Percentiles rank a stretch among this genome's conserved stretches.
phyloP scores from a whole-genome alignment of 1,140 invertebrate species.

The Nomia melanderi region DNA sequence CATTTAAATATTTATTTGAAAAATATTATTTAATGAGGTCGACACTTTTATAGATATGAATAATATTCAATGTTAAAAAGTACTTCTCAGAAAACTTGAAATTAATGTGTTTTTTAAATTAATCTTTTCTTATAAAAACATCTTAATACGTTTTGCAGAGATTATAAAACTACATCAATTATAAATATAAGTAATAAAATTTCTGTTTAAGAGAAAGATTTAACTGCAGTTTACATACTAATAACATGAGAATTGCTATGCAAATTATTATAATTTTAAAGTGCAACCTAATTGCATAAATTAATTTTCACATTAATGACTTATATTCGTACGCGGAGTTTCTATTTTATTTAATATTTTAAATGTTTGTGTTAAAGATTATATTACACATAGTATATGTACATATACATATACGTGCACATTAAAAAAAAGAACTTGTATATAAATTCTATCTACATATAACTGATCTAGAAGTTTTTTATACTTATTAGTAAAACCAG shows the following conservation, averaged over 20 bases:
- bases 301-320: not conserved
- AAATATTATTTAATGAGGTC: too few species aligned
- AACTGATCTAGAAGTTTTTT: conserved; percentile 20
- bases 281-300: not conserved
- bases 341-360: too few species aligned
- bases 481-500: not conserved
- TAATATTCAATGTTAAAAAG: too few species aligned
- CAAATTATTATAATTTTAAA: not conserved
- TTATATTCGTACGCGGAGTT: too few species aligned
- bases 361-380: too few species aligned
- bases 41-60: too few species aligned
- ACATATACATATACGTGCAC: conserved; percentile 13
- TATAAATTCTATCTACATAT: conserved; percentile 10
- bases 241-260: not conserved
- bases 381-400: conserved; percentile 7
- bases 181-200: not conserved
- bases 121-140: not conserved
- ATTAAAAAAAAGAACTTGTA: conserved; percentile 2
- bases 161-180: not conserved
- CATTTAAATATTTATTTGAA: too few species aligned
- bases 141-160: not conserved
- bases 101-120: too few species aligned
- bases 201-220: too few species aligned
- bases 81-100: not conserved
- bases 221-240: too few species aligned